phyloP scores from a whole-genome alignment of 2,888 invertebrate genomes.

The Hypena proboscidalis region DNA sequence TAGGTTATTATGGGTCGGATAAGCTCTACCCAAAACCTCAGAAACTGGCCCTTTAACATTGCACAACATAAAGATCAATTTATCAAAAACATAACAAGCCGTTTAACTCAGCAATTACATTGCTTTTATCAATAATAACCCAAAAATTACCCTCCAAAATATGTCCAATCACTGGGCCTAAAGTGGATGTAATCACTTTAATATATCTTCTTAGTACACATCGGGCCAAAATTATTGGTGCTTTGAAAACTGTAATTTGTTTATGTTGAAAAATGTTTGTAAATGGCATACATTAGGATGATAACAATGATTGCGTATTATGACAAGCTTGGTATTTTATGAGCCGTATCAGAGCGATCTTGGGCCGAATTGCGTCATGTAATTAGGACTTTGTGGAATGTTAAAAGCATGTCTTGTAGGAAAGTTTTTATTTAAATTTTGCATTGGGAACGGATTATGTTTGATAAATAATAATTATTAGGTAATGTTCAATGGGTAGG shows the following conservation, averaged over 20 bases:
- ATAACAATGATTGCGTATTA: constrained; percentile 44
- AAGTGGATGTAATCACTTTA: constrained; percentile 76
- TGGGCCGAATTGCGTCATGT: constrained; percentile 27
- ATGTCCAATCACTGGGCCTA: constrained; percentile 72
- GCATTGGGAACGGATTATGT: no score
- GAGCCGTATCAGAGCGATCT: constrained; percentile 34
- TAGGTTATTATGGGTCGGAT: no score
- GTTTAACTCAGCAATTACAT: constrained; percentile 60
- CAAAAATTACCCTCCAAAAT: constrained; percentile 69
- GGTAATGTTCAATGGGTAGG: no score
- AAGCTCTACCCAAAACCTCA: no score
- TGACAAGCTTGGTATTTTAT: constrained; percentile 39
- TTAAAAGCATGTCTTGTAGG: constrained; percentile 12
- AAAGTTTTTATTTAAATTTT: no score
- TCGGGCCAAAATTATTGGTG: constrained; percentile 66
- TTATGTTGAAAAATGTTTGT: constrained; percentile 48
- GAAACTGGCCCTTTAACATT: no score
- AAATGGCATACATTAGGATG: constrained; percentile 46
- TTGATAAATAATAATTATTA: no score
- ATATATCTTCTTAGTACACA: constrained; percentile 67
- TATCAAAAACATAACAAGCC: constrained; percentile 35
- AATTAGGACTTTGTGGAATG: constrained; percentile 27
- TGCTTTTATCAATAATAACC: constrained; percentile 73
- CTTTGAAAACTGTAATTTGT: constrained; percentile 75
- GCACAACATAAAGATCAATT: constrained; percentile 15